Evolutionary conservation across 2,888 invertebrate genomes (phyloP).

Genomic region (Schizotus pectinicornis): DNA sequence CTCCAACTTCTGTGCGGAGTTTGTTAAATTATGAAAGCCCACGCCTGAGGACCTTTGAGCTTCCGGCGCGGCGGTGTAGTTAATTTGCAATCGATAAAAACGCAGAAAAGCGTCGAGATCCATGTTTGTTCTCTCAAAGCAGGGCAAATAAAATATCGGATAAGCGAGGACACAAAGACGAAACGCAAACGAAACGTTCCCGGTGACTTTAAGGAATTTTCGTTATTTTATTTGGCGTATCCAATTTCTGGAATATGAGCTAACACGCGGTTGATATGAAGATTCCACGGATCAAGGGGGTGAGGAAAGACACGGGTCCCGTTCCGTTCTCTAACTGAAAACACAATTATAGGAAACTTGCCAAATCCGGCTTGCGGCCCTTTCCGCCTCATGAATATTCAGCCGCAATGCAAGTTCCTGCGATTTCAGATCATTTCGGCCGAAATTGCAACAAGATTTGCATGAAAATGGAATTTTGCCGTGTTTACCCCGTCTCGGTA

Average conservation of each 20-base stretch:
- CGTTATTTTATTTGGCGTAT: constrained; percentile 26
- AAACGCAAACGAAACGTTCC: constrained; percentile 21
- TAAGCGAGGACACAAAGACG: constrained; percentile 20
- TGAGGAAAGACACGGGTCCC: constrained; percentile 1
- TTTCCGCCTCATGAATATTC: constrained; percentile 37
- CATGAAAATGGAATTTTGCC: constrained; percentile 31
- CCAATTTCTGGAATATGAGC: constrained; percentile 26
- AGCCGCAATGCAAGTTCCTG: constrained; percentile 33
- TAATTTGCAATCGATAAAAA: constrained; percentile 21
- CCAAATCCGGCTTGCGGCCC: constrained; percentile 32
- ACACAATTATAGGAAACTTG: constrained; percentile 36
- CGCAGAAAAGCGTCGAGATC: constrained; percentile 2
- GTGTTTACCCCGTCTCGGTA: constrained; percentile 25
- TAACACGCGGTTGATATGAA: constrained; percentile 27
- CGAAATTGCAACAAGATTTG: constrained; percentile 37
- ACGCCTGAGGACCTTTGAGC: too few relatives aligned
- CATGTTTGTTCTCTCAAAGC: constrained; percentile 18
- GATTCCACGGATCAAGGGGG: constrained; percentile 21
- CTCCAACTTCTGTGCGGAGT: too few relatives aligned
- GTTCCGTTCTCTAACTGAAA: constrained; percentile 27
- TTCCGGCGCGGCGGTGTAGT: not conserved
- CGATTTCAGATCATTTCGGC: constrained; percentile 38
- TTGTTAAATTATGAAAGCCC: too few relatives aligned
- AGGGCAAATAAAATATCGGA: constrained; percentile 24
- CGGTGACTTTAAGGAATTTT: constrained; percentile 22